Evolutionary conservation across 2,888 invertebrate genomes (phyloP), one percentile per base, ranked within the genome.

Genomic region (Ichneumoninae sp.): DNA sequence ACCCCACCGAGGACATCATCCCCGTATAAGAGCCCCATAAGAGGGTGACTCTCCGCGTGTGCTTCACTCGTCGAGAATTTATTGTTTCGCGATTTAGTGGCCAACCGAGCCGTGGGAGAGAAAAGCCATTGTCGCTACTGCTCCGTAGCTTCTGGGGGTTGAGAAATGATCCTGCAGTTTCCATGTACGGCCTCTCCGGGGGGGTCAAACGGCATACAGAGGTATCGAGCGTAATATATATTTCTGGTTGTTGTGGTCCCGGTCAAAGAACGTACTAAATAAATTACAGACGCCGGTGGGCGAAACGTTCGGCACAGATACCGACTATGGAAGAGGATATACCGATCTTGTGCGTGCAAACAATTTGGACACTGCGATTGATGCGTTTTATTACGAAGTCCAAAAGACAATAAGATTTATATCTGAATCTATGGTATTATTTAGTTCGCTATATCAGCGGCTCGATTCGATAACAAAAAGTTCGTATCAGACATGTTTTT

Each of bases 41-140:
- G 91, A 89, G 89, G 89, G 88, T 88, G 87, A 87, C 87, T 88
- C 86, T 75, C 30, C 30, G 30, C 30, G 30, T 63, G 63, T 68
- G 70, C 68, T 77, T 77, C 86, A 79, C 78, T 77, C 77, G 73
- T 85, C 85, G 85, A 87, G 88, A 91, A 93, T 93, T 93, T 93
- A 93, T 93, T 91, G 93, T 93, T 92, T 91, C 89, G 90, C 90
- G 91, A 92, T 92, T 92, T 91, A 91, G 91, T 89, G 92, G 91
- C 89, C 87, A 88, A 84, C 76, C 75, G 85, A 87, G 86, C 87
- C 89, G 89, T 89, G 88, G 88, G 89, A 89, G 89, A 85, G 81
- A 85, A 63, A 30, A 77, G 85, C 71, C 85, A 84, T 85, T 70
- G 82, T 57, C 65, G 47, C 71, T 60, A 26, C 26, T 57, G 73